These are phyloP conservation scores for Chymomyza caudatula DNA, from an alignment of 2,888 invertebrate species.

Conservation along the genomic window DNA sequence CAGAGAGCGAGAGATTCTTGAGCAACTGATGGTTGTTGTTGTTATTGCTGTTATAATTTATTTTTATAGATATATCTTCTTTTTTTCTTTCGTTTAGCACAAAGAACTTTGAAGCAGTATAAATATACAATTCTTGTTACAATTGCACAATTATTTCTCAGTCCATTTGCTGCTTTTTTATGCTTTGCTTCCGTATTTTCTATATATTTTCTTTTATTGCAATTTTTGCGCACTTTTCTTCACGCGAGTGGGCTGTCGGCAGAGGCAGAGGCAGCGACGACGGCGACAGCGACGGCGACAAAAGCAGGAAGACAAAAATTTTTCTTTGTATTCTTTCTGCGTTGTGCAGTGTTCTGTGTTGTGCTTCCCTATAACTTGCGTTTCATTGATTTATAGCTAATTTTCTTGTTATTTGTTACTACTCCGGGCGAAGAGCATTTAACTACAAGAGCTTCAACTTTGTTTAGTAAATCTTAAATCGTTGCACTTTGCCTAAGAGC, in stretches of 20 bases:
- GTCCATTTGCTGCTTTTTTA: slow-evolving; percentile 23
- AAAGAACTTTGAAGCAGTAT: slow-evolving; percentile 55
- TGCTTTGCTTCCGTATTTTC: neutral
- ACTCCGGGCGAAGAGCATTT: slow-evolving; percentile 1
- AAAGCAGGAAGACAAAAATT: slow-evolving; percentile 55
- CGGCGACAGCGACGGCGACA: slow-evolving; percentile 23
- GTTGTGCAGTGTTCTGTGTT: neutral
- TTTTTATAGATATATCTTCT: slow-evolving; percentile 19
- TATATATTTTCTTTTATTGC: neutral
- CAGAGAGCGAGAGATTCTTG: slow-evolving; percentile 17
- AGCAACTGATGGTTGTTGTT: slow-evolving; percentile 29
- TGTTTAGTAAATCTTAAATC: neutral
- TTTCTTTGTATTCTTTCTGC: slow-evolving; percentile 35
- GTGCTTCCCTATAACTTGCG: neutral
- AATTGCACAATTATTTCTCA: slow-evolving; percentile 39
- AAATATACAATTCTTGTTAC: slow-evolving; percentile 46
- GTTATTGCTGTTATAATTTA: slow-evolving; percentile 39
- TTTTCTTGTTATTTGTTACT: neutral
- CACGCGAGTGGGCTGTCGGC: neutral
- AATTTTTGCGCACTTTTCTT: neutral
- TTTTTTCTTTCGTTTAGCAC: slow-evolving; percentile 32
- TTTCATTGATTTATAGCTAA: neutral
- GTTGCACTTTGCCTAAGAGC: neutral
- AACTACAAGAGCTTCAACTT: neutral
- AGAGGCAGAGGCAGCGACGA: slow-evolving; percentile 8